Evolutionary conservation across 30 jellyfish, hydroid and myxozoan genomes (phyloP).

Genomic region (Clytia hemisphaerica): DNA sequence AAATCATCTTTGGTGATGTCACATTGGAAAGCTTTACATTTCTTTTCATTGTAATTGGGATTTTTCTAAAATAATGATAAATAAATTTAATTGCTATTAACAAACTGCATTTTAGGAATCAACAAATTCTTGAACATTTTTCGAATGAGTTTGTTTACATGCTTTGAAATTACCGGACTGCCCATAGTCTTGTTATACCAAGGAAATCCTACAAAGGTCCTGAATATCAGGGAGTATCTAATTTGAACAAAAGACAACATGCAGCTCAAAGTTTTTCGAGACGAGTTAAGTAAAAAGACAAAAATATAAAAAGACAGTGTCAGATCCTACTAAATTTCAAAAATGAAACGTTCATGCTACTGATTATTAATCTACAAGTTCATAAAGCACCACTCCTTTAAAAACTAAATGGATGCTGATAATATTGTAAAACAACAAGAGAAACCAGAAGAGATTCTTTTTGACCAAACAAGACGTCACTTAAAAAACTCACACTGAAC

Average conservation of each 20-base stretch:
- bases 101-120: not conserved
- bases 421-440: not conserved
- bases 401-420: not conserved
- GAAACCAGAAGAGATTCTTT: not conserved
- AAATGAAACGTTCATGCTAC: too few species aligned
- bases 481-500: not conserved
- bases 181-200: too few species aligned
- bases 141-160: too few species aligned
- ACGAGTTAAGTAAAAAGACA: too few species aligned
- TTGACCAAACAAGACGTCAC: not conserved
- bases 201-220: too few species aligned
- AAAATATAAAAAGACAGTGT: too few species aligned
- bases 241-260: too few species aligned
- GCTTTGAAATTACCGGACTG: too few species aligned
- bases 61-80: slow-evolving; percentile 44
- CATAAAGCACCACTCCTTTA: not conserved
- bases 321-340: too few species aligned
- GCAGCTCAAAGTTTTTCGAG: too few species aligned
- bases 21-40: slow-evolving; percentile 90
- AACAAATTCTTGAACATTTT: too few species aligned
- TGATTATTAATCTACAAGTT: not conserved
- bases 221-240: too few species aligned
- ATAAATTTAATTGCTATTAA: not conserved
- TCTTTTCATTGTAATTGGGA: slow-evolving; percentile 36
- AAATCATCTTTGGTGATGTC: slow-evolving; percentile 69